Evolutionary conservation across 2,888 invertebrate species (phyloP).

Genomic region (Coenonympha arcania): DNA sequence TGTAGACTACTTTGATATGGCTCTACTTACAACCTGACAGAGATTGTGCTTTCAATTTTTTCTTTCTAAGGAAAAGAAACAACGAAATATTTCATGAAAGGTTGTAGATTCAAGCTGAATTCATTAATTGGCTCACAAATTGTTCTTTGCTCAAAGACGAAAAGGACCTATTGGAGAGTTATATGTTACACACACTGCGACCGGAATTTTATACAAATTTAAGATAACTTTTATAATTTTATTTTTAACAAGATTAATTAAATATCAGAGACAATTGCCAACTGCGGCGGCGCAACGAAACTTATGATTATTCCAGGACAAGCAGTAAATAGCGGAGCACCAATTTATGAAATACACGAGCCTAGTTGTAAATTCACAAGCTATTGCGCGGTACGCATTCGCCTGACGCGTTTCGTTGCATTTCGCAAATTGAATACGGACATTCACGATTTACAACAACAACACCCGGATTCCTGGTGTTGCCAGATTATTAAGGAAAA

Average conservation of each 20-base stretch:
- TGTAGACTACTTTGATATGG: too few species aligned
- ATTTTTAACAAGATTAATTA: background rate
- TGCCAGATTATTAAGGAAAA: background rate
- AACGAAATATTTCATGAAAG: too few species aligned
- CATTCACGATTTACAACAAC: slow-evolving; percentile 45
- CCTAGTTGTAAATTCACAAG: slow-evolving; percentile 35
- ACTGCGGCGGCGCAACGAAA: background rate
- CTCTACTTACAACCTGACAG: too few species aligned
- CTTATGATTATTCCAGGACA: slow-evolving; percentile 12
- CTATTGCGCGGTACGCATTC: slow-evolving; percentile 29
- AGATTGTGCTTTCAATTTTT: too few species aligned
- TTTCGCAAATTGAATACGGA: slow-evolving; percentile 61
- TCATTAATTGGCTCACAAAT: too few species aligned
- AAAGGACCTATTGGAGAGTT: too few species aligned
- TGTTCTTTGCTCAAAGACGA: too few species aligned
- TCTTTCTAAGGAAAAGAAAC: too few species aligned
- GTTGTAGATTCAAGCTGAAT: too few species aligned
- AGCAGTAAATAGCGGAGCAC: slow-evolving; percentile 19
- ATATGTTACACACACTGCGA: too few species aligned
- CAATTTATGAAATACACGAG: slow-evolving; percentile 26
- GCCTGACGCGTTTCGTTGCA: slow-evolving; percentile 42
- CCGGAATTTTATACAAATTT: too few species aligned
- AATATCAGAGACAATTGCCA: background rate
- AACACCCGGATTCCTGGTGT: slow-evolving; percentile 20
- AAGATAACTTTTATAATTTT: too few species aligned